A percentile compares a stretch with the other conserved stretches of the same genome.
Conservation (phyloP, 1,140 invertebrate species). For the Megalonaias nervosa region DNA sequence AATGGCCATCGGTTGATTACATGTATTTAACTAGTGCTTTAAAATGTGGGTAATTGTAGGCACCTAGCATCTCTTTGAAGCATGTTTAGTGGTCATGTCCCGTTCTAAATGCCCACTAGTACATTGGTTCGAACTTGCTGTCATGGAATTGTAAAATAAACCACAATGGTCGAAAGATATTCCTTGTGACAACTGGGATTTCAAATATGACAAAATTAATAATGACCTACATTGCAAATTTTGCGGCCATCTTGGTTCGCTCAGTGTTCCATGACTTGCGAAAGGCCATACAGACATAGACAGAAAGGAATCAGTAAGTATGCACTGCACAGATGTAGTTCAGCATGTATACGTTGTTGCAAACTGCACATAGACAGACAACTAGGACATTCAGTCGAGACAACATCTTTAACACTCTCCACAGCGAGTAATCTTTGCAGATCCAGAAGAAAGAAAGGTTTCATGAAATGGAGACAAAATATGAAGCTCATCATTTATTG, state of each 20-base stretch:
- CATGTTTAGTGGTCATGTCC: conserved; percentile 60
- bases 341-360: conserved; percentile 57
- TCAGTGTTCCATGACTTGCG: conserved; percentile 50
- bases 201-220: conserved; percentile 56
- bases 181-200: conserved; percentile 35
- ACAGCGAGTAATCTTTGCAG: too few relatives aligned
- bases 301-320: conserved; percentile 63
- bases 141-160: conserved; percentile 50
- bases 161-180: conserved; percentile 47
- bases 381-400: too few relatives aligned
- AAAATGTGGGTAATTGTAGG: conserved; percentile 60
- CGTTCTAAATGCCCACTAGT: conserved; percentile 53
- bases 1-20: conserved; percentile 13
- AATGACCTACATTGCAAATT: conserved; percentile 49
- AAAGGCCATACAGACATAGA: conserved; percentile 55
- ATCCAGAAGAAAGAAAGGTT: too few relatives aligned
- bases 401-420: too few relatives aligned
- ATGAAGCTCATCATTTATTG: too few relatives aligned
- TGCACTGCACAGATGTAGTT: conserved; percentile 67
- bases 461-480: too few relatives aligned
- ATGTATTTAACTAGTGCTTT: conserved; percentile 49
- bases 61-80: conserved; percentile 59
- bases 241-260: conserved; percentile 44
- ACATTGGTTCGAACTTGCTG: conserved; percentile 34
- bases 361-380: conserved; percentile 38